Percentiles rank a stretch among this genome's conserved stretches.
Evolutionary conservation across 1,140 invertebrate genomes (phyloP).

Genomic region (Leptinotarsa lineolata): DNA sequence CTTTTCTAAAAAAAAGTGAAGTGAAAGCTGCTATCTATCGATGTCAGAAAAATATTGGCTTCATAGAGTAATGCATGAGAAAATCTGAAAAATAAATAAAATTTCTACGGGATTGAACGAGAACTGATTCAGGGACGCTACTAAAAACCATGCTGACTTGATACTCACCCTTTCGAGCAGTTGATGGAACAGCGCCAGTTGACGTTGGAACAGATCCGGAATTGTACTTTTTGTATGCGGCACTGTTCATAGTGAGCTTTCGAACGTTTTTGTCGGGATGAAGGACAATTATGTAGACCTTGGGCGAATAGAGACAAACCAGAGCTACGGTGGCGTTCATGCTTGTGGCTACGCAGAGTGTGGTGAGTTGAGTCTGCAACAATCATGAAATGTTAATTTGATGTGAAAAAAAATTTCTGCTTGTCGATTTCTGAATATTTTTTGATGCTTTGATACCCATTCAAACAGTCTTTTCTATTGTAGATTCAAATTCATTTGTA

Average conservation of each 20-base stretch:
- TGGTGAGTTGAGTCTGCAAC: slow-evolving; percentile 71
- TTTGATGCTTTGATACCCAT: no score
- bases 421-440: not conserved
- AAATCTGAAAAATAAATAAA: no score
- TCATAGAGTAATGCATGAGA: no score
- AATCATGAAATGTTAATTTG: slow-evolving; percentile 3
- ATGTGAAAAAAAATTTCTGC: not conserved
- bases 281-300: slow-evolving; percentile 74
- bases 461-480: no score
- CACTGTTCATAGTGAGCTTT: slow-evolving; percentile 58
- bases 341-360: slow-evolving; percentile 73
- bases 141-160: no score
- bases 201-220: slow-evolving; percentile 44
- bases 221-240: slow-evolving; percentile 55
- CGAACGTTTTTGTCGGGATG: slow-evolving; percentile 69
- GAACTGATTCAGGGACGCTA: no score
- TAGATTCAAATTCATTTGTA: no score
- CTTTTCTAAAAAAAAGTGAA: no score
- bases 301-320: slow-evolving; percentile 74
- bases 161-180: slow-evolving; percentile 33
- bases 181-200: slow-evolving; percentile 39
- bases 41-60: no score
- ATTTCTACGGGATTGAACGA: no score
- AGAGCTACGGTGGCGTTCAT: slow-evolving; percentile 74
- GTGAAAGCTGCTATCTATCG: no score